Evolutionary conservation across 2,113 vertebrate species (phyloP).

Genomic region (Equus przewalskii): DNA sequence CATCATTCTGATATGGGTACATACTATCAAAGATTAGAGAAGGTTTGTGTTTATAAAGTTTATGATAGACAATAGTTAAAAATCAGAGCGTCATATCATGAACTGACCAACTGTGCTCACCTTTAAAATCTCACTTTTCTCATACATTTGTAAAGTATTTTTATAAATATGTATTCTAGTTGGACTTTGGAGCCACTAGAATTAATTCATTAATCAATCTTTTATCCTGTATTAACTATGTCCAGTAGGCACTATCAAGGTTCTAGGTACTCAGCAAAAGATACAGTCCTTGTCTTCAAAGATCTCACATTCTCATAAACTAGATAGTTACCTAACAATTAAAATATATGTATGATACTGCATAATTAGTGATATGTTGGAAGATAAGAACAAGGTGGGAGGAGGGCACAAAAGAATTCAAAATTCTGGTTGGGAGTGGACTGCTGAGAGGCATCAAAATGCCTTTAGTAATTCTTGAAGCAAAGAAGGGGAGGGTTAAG

Average conservation of each 20-base stretch:
- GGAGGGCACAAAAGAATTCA: not conserved
- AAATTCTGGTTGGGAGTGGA: not conserved
- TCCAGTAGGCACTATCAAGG: not conserved
- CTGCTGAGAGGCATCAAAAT: not conserved
- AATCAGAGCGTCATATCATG: not conserved
- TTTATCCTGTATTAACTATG: not conserved
- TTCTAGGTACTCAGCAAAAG: not conserved
- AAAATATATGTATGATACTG: not conserved
- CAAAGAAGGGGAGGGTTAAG: not conserved
- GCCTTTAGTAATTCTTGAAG: not conserved
- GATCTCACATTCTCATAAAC: not conserved
- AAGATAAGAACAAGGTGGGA: not conserved
- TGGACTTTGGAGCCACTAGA: not conserved
- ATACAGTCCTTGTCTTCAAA: not conserved
- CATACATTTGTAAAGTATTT: not conserved
- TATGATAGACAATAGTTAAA: not conserved
- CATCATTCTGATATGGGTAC: not conserved
- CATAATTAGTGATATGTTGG: not conserved
- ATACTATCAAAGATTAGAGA: not conserved
- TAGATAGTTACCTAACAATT: not conserved
- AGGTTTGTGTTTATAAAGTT: not conserved
- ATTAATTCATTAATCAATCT: not conserved
- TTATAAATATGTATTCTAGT: not conserved
- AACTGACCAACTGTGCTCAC: not conserved
- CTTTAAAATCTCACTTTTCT: not conserved